Conservation (phyloP, 2,888 invertebrate species). For the Yponomeuta evonymella region DNA sequence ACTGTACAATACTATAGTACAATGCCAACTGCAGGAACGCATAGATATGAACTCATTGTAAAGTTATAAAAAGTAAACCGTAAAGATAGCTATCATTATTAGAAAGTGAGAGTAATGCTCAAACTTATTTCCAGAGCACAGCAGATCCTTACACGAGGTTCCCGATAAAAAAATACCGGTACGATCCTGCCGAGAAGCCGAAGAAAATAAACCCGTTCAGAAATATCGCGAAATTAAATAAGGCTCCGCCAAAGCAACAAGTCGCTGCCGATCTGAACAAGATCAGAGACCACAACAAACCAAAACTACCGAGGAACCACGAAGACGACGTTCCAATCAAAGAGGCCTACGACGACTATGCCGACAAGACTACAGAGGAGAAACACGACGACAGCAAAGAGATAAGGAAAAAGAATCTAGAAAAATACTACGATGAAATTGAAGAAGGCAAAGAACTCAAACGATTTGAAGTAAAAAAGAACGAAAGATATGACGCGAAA, state of each 20-base stretch:
- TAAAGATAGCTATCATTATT: too few relatives aligned
- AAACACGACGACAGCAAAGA: not conserved
- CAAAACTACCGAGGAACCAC: not conserved
- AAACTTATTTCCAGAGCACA: not conserved
- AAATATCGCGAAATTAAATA: too few relatives aligned
- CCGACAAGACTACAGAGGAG: not conserved
- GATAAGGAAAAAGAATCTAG: not conserved
- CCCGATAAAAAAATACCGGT: not conserved
- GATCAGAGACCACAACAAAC: not conserved
- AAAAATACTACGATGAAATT: not conserved
- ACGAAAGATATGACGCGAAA: not conserved
- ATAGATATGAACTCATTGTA: too few relatives aligned
- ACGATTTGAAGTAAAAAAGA: not conserved
- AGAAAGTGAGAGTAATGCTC: not conserved
- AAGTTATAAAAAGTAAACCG: too few relatives aligned
- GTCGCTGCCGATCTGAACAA: not conserved
- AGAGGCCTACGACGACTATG: not conserved
- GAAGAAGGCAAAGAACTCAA: not conserved
- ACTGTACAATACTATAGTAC: too few relatives aligned
- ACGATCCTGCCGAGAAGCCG: not conserved
- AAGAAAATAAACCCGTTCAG: not conserved
- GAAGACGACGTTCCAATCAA: not conserved
- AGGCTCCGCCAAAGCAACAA: too few relatives aligned
- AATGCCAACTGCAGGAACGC: too few relatives aligned
- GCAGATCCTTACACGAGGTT: not conserved